A percentile compares a stretch with the other conserved stretches of the same genome.
phyloP scores from a whole-genome alignment of 2,888 invertebrate species.

The Acanthosepion pharaonis region DNA sequence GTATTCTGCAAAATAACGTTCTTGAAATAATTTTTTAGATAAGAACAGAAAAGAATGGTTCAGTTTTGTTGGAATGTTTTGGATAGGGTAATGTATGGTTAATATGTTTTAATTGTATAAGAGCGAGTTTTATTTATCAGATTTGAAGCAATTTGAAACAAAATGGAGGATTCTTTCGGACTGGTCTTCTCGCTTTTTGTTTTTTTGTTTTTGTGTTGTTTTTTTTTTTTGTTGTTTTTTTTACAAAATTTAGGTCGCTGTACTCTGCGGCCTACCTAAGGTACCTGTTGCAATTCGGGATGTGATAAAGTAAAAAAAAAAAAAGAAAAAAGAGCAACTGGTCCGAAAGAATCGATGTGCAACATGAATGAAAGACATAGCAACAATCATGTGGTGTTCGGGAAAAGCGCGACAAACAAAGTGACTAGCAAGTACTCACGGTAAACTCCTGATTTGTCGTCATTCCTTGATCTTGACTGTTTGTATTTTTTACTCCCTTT shows the following conservation, averaged over 20 bases:
- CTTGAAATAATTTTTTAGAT: too few relatives aligned
- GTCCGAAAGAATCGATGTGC: background rate
- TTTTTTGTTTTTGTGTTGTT: too few relatives aligned
- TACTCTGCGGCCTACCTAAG: background rate
- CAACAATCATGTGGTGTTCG: background rate
- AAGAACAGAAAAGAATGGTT: too few relatives aligned
- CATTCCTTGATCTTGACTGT: slow-evolving; percentile 43
- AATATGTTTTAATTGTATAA: too few relatives aligned
- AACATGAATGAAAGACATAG: background rate
- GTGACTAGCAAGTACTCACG: background rate
- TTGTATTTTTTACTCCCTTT: slow-evolving; percentile 45
- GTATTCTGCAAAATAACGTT: too few relatives aligned
- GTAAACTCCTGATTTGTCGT: slow-evolving; percentile 42
- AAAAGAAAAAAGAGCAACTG: background rate
- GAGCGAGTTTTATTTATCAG: too few relatives aligned
- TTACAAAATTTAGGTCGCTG: background rate
- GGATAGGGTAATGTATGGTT: too few relatives aligned
- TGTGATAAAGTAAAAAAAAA: background rate
- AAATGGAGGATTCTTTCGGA: background rate
- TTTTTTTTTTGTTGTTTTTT: background rate
- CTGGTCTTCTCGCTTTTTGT: background rate
- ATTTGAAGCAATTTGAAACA: too few relatives aligned
- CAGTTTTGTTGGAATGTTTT: too few relatives aligned
- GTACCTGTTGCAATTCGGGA: background rate
- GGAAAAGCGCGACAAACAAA: background rate